A percentile compares a stretch with the other conserved stretches of the same genome.
These are phyloP conservation scores for Anas acuta DNA, from an alignment of 2,797 vertebrate genomes.

Conservation along the genomic window DNA sequence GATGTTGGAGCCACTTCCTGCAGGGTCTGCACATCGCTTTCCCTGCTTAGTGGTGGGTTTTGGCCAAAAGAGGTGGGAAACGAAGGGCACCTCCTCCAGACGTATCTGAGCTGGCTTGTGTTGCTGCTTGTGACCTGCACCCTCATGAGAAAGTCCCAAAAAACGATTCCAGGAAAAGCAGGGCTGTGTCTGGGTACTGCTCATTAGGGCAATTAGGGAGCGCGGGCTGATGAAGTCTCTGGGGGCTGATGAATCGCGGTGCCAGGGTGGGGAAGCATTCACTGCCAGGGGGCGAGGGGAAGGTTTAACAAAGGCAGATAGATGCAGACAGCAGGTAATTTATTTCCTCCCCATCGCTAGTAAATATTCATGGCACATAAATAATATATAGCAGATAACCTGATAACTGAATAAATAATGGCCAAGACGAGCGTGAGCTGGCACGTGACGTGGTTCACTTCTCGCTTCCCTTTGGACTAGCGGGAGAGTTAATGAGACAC, in stretches of 20 bases:
- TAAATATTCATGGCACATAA: slow-evolving; percentile 67
- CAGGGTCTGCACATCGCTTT: not conserved
- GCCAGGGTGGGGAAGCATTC: not conserved
- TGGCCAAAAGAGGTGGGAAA: not conserved
- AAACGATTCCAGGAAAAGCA: not conserved
- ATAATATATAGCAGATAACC: slow-evolving; percentile 37
- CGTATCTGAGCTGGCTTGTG: not conserved
- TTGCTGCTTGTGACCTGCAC: not conserved
- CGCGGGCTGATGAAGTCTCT: not conserved
- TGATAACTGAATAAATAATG: not conserved
- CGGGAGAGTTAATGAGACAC: not conserved
- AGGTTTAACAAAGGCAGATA: not conserved
- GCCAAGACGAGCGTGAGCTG: not conserved
- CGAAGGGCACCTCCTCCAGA: fast-evolving
- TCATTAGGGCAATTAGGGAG: not conserved
- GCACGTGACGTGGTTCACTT: not conserved
- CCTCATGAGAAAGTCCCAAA: not conserved
- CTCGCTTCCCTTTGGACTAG: not conserved
- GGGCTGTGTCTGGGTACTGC: fast-evolving
- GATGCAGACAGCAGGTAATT: slow-evolving; percentile 45
- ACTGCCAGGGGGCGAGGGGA: not conserved
- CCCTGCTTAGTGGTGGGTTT: fast-evolving
- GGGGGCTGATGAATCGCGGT: not conserved
- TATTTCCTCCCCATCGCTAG: slow-evolving; percentile 50
- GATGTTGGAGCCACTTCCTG: not conserved